Evolutionary conservation across 1,140 invertebrate species (phyloP), one percentile per base, ranked within the genome.

Genomic region (Drosophila nigrodunni): DNA sequence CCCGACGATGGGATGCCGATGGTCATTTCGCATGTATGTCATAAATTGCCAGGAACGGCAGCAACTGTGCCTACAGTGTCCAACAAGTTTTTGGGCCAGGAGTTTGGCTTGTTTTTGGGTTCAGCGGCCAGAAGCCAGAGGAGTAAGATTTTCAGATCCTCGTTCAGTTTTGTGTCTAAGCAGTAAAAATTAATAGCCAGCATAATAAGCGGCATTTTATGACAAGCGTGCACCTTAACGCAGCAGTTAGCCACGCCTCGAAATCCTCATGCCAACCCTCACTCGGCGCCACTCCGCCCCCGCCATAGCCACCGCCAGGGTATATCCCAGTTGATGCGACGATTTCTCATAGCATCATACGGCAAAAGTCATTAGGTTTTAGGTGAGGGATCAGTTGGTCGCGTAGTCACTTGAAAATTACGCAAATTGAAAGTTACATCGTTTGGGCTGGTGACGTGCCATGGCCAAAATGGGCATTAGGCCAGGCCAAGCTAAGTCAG

Each of bases 181-280:
- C 81, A 81, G 80, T 89, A 89, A 89, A 89, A 89, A 89, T 89
- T 89, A 89, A 89, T 89, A 89, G 85, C 71, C 78, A 89, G 82
- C 85, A 89, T 89, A 89, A 89, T 89, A 89, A 89, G 85, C 78
- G 85, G 85, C 75, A 89, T 89, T 89, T 89, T 89, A 89, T 89
- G 85, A 89, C 81, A 90, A 81, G 86, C 81, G 80, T 80, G 86
- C 85, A 85, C 81, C 81, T 89, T 75, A 76, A 74, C 80, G 61
- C 66, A 82, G 71, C 65, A 62, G 46, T 68, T 25, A 46, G 74
- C 85, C 77, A 78, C 85, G 77, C 85, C 67, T 50, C 52, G 30
- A 52, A 50, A 49, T 41, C 13, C 25, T 52, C 41, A 13, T 18
- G 59, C 55, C 62, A 47, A 11, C 15, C 15, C 37, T 18, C 15